These are phyloP conservation scores for Leuciscus idus DNA, from an alignment of 2,113 vertebrate genomes.

Conservation along the genomic window DNA sequence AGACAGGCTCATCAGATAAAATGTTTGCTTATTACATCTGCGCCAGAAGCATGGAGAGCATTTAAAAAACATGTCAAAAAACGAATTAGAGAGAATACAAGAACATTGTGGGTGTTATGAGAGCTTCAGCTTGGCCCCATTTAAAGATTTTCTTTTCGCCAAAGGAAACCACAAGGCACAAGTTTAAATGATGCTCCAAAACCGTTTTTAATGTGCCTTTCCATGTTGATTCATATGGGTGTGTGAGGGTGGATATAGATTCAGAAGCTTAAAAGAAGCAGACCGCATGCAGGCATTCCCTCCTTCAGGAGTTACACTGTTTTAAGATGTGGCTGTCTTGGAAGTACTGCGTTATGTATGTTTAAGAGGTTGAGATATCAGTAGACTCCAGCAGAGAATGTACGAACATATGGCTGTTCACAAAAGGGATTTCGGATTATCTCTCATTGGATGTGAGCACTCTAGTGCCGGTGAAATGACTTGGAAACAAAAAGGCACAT, in stretches of 20 bases:
- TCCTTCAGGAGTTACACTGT: conserved; percentile 41
- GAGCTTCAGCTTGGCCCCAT: conserved; percentile 46
- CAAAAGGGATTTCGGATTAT: conserved; percentile 55
- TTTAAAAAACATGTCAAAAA: conserved; percentile 43
- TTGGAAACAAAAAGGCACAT: conserved; percentile 47
- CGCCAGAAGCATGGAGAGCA: conserved; percentile 31
- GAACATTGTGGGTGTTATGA: conserved; percentile 46
- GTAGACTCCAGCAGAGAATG: conserved; percentile 24
- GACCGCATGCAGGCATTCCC: conserved; percentile 25
- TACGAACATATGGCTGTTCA: conserved; percentile 34
- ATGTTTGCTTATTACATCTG: conserved; percentile 28
- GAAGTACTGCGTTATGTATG: conserved; percentile 34
- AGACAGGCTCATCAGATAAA: conserved; percentile 38
- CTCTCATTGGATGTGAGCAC: conserved; percentile 23
- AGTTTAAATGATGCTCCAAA: conserved; percentile 39
- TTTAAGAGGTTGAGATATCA: conserved; percentile 45
- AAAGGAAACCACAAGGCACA: conserved; percentile 15
- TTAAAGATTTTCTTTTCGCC: conserved; percentile 27
- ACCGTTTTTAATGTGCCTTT: conserved; percentile 14
- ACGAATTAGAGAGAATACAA: conserved; percentile 43
- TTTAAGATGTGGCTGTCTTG: conserved; percentile 13
- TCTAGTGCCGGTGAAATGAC: conserved; percentile 22
- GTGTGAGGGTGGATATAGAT: conserved; percentile 49
- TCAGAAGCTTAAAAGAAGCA: conserved; percentile 44
- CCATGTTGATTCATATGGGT: conserved; percentile 27